These are phyloP conservation scores for Paracanthobrama guichenoti DNA, from an alignment of 2,113 vertebrate genomes.

Conservation along the genomic window DNA sequence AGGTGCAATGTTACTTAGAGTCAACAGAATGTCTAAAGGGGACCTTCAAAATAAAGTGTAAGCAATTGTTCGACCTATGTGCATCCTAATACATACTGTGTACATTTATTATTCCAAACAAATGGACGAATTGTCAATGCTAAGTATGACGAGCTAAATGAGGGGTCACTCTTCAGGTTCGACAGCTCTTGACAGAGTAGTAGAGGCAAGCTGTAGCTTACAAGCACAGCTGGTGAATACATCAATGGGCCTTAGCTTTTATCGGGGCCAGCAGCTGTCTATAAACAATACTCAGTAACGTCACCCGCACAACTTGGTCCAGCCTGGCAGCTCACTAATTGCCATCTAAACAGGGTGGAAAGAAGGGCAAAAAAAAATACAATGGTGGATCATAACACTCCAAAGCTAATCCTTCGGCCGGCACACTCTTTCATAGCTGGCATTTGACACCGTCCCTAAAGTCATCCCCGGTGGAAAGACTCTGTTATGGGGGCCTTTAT, in stretches of 20 bases:
- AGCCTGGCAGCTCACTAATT: slow-evolving; percentile 67
- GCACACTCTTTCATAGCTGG: slow-evolving; percentile 58
- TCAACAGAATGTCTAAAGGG: too few species aligned
- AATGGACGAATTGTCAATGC: background rate
- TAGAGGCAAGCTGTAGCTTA: slow-evolving; percentile 44
- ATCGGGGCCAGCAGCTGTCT: slow-evolving; percentile 71
- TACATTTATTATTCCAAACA: background rate
- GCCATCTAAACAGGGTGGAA: slow-evolving; percentile 62
- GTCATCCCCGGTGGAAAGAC: slow-evolving; percentile 33
- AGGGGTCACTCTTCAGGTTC: slow-evolving; percentile 8
- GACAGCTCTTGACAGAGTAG: slow-evolving; percentile 34
- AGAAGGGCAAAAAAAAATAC: slow-evolving; percentile 68
- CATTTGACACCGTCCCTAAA: slow-evolving; percentile 56
- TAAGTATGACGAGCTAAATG: slow-evolving; percentile 5
- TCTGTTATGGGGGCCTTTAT: slow-evolving; percentile 50
- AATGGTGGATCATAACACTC: slow-evolving; percentile 60
- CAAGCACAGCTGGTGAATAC: slow-evolving; percentile 71
- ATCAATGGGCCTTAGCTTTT: slow-evolving; percentile 67
- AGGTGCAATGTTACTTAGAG: too few species aligned
- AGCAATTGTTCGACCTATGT: background rate
- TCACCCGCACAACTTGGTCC: slow-evolving; percentile 61
- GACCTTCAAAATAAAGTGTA: too few species aligned
- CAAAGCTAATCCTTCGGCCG: slow-evolving; percentile 49
- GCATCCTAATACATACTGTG: background rate
- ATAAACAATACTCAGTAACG: slow-evolving; percentile 60